Base-by-base conservation (phyloP, 1,140 invertebrate species). In the Heliconius himera region DNA sequence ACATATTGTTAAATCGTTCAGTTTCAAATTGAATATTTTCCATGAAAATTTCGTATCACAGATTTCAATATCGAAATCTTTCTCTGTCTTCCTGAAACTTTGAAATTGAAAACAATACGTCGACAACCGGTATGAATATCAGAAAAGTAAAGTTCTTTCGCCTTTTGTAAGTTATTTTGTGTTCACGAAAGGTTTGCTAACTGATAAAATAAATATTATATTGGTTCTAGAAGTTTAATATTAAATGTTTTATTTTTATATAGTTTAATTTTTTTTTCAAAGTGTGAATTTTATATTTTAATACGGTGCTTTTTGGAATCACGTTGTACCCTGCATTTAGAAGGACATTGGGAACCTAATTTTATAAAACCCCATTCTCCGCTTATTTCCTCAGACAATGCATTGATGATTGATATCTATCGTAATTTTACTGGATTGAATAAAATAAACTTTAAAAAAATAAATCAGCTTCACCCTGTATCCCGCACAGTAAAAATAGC, bases 41-140 rank as follows among this genome's bases (percentile, higher is more conserved):
- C 26, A 66, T 29, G 22, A 66, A 66, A 29, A 66, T 16, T 29
- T 66, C 60, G 26, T n/a, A 66, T 22, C 22, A 29, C 60, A 66
- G 22, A 66, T 66, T 66, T 66, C 60, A 66, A 66, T 66, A 66
- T 66, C 22, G 60, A 66, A 66, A 66, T 66, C 26, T 66, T 66
- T 66, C 60, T 66, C 26, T 29, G 22, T 66, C 60, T 29, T 26
- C 22, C 60, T 29, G 60, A 66, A 66, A 66, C 60, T 66, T 66
- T 66, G 11, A 66, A 66, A 66, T 66, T 66, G 60, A 66, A 66
- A 66, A 66, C 60, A 66, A 66, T 66, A 66, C 60, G 60, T 66
- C 60, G 22, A 66, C 60, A 66, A 66, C 26, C 26, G 22, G 60
- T 5, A 66, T 13, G 60, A 66, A 66, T 66, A 26, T 66, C 60